Base-by-base conservation (phyloP, 2,797 vertebrate genomes). In the Jordanella pulchra region DNA sequence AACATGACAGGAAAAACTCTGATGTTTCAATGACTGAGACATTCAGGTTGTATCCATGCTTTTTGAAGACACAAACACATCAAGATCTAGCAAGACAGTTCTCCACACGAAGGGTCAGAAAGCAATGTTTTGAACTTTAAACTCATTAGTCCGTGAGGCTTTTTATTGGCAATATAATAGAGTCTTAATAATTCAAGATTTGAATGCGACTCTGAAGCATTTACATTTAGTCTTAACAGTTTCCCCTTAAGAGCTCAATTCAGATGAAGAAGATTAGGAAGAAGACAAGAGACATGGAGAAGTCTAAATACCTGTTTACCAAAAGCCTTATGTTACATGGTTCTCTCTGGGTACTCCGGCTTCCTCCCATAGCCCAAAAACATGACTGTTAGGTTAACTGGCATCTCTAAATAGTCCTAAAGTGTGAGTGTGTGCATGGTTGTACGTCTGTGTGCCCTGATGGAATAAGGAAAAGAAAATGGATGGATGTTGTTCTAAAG, bases 21-120 rank as follows among this genome's bases (percentile, higher is more conserved):
- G 69, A 67, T 83, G 67, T 21, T 60, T 79, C 53, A 44, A 25
- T 64, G 67, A 78, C 13, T 70, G 78, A 81, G 67, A 70, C n/a
- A 60, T 23, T 9, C 51, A 58, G 55, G 45, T 23, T 21, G 67
- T 56, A 63, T 75, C 48, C 65, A 73, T 27, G 48, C 65, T 65
- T 23, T 21, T 15, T 39, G 68, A 64, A 23, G 15, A 30, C 23
- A 51, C 58, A 50, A 15, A 54, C 39, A 55, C 25, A 56, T 28
- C 12, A 47, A 10, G 13, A 66, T 54, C 47, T n/a, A 30, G 23
- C 60, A 3, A 50, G 17, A 50, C 4, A 50, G 48, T 50, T 18
- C 45, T 47, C 45, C 48, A 50, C 15, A 47, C 15, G 15, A 14
- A 47, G 45, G 45, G 18, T 47, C 45, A 47, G 18, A 47, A 3